Base-by-base conservation (phyloP, 1,140 invertebrate species). In the Papilio machaon region DNA sequence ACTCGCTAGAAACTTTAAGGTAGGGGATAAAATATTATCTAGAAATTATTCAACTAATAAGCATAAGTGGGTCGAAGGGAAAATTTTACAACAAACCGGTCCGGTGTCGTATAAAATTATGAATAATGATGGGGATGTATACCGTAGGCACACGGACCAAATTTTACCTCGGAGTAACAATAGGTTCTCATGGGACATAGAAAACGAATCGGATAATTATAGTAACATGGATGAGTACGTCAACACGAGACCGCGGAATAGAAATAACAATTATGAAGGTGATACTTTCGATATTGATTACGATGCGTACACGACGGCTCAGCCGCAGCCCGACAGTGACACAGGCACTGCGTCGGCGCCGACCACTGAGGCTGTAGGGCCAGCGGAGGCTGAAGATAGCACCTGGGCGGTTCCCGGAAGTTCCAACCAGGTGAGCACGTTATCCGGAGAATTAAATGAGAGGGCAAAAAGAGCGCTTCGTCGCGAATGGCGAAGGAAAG, bases 21-120 rank as follows among this genome's bases (percentile, higher is more conserved):
- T 80, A 35, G 79, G 67, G 8, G 64, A 80, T 60, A 60, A 15
- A 9, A 8, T 80, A 23, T 46, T 80, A 13, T 49, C 10, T 9
- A 49, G 47, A 49, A 49, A 49, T 49, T 49, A 49, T 49, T 49
- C 47, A 49, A 49, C 47, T 10, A 49, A 49, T 49, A 49, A 49
- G 10, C 10, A 49, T 49, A 49, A 80, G 17, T 80, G 67, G 67
- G 17, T 47, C 2, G 79, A 80, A 73, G 79, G 79, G 0, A 23
- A 54, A 10, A 58, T 80, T 17, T 9, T 49, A 8, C 43, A 70
- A 54, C 9, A 35, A 23, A 80, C 79, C 2, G 79, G 79, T 19
- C 79, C 79, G 11, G 79, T 80, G 15, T 80, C 79, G 2, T 80
- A 80, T 43, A 80, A 80, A 73, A 19, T 80, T 38, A 70, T 13